Percentiles rank a stretch among this genome's conserved stretches.
Evolutionary conservation across 2,113 vertebrate species (phyloP).

Genomic region (Lophura nycthemera): DNA sequence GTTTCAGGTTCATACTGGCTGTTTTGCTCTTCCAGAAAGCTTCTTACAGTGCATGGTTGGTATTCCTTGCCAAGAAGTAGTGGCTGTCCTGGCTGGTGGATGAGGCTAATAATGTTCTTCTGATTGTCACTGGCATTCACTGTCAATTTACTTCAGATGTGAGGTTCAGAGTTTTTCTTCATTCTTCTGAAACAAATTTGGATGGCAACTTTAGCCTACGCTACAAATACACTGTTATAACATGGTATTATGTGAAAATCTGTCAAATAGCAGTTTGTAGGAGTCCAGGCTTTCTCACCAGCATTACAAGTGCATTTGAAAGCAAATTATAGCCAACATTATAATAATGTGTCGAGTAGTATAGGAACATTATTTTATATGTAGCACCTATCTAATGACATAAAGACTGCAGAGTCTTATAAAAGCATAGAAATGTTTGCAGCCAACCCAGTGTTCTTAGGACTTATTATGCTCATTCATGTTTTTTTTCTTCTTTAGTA

Average conservation of each 20-base stretch:
- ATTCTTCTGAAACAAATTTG: neutral
- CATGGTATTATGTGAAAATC: neutral
- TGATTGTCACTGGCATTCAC: neutral
- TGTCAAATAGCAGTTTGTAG: neutral
- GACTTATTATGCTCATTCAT: neutral
- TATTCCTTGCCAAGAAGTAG: neutral
- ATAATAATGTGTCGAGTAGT: neutral
- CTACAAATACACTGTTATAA: neutral
- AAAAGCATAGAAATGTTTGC: neutral
- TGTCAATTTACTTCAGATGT: neutral
- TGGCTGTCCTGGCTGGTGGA: neutral
- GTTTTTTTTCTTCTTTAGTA: neutral
- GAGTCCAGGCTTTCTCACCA: neutral
- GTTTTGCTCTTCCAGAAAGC: fast-evolving
- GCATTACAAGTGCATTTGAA: neutral
- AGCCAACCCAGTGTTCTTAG: neutral
- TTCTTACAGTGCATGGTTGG: neutral
- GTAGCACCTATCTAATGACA: neutral
- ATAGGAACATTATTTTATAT: neutral
- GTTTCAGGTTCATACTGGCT: neutral
- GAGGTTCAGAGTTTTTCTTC: neutral
- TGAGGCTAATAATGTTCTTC: neutral
- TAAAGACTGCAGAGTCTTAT: neutral
- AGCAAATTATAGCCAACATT: neutral
- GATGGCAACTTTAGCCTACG: fast-evolving